phyloP scores from a whole-genome alignment of 1,140 invertebrate genomes.

The Globodera rostochiensis region DNA sequence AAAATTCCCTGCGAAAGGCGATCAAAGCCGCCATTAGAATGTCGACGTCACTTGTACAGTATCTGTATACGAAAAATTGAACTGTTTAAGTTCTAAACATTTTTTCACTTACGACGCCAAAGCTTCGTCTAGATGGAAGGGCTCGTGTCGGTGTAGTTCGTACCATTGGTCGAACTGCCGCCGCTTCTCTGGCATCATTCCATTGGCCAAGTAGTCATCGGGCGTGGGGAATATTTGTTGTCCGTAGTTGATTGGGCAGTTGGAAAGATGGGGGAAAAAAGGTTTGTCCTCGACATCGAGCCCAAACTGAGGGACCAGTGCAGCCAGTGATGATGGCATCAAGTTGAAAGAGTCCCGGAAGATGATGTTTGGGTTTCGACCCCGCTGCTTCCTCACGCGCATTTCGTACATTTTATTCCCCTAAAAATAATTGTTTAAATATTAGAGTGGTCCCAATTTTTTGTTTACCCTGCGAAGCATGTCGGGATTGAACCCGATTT shows the following conservation, averaged over 20 bases:
- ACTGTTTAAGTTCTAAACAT: too few species aligned
- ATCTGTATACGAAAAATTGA: not conserved
- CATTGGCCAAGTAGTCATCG: conserved; percentile 29
- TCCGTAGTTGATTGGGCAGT: conserved; percentile 25
- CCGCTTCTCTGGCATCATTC: conserved; percentile 30
- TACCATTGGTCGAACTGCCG: conserved; percentile 22
- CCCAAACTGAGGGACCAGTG: conserved; percentile 8
- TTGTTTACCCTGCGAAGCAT: not conserved
- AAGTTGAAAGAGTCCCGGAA: conserved; percentile 19
- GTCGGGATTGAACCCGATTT: not conserved
- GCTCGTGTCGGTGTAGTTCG: not conserved
- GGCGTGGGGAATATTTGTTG: not conserved
- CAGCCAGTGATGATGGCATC: conserved; percentile 10
- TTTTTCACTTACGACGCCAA: not conserved
- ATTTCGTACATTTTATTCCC: not conserved
- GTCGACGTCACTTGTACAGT: conserved; percentile 6
- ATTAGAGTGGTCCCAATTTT: too few species aligned
- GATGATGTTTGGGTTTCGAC: not conserved
- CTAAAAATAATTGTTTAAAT: not conserved
- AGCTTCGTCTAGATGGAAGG: conserved; percentile 14
- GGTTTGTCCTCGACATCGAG: conserved; percentile 20
- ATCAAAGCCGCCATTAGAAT: conserved; percentile 19
- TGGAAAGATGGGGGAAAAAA: conserved; percentile 30
- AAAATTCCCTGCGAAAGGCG: not conserved
- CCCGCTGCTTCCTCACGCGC: not conserved